Percentiles rank a stretch among this genome's conserved stretches.
phyloP scores from a whole-genome alignment of 2,888 invertebrate species.

The Anticlea derivata region DNA sequence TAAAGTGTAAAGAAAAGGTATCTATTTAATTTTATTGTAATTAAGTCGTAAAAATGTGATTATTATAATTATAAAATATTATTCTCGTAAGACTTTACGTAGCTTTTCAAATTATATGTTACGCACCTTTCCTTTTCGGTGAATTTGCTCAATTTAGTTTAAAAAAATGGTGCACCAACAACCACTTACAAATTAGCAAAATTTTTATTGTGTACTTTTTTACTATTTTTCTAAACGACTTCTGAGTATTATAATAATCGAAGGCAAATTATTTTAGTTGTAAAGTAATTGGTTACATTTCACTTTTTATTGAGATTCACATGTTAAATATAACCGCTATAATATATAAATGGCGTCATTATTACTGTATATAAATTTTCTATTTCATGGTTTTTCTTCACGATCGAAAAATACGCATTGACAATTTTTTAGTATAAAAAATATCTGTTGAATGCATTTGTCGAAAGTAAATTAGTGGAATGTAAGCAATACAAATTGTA shows the following conservation, averaged over 20 bases:
- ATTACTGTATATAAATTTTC: no score
- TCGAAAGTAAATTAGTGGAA: constrained; percentile 31
- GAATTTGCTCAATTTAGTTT: constrained; percentile 20
- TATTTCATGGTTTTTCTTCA: no score
- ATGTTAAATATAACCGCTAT: no score
- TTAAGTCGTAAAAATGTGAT: no score
- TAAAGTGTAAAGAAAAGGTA: no score
- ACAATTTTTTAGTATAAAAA: no score
- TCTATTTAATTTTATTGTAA: no score
- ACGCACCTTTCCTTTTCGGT: constrained; percentile 6
- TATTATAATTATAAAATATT: no score
- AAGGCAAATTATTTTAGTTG: constrained; percentile 29
- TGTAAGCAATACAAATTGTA: constrained; percentile 55
- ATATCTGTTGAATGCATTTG: no score
- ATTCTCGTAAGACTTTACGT: no score
- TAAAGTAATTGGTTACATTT: constrained; percentile 30
- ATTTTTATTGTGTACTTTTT: constrained; percentile 21
- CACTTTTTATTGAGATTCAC: constrained; percentile 17
- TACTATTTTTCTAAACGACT: constrained; percentile 25
- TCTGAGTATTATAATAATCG: constrained; percentile 30
- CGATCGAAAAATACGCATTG: no score
- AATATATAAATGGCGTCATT: no score
- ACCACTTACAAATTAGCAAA: constrained; percentile 29
- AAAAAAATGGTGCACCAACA: constrained; percentile 14
- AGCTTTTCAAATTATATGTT: not conserved